These are phyloP conservation scores for Trachemys scripta DNA, from an alignment of 2,113 vertebrate species.

Conservation along the genomic window DNA sequence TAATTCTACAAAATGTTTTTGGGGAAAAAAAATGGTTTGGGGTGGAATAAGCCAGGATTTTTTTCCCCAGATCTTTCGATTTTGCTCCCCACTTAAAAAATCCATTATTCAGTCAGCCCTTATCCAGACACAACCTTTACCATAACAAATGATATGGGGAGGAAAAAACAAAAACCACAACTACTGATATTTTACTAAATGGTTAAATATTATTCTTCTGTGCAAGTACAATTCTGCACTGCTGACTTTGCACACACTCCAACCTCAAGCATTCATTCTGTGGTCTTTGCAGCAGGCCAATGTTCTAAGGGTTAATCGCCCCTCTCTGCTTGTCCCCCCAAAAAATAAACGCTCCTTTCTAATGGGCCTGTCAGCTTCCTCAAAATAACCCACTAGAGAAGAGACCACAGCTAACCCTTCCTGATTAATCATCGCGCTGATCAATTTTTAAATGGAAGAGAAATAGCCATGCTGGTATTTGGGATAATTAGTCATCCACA, in stretches of 20 bases:
- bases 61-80: no score
- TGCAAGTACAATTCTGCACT: background rate
- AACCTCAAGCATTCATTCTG: background rate
- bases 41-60: no score
- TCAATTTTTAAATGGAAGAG: background rate
- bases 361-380: background rate
- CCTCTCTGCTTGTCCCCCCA: background rate
- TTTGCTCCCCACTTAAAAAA: no score
- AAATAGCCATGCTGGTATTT: background rate
- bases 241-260: background rate
- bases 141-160: background rate
- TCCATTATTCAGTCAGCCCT: no score
- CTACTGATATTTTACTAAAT: background rate
- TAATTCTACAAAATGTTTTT: no score
- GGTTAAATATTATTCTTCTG: background rate
- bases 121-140: background rate
- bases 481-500: background rate
- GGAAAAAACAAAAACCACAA: background rate
- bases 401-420: background rate
- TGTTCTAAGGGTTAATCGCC: background rate
- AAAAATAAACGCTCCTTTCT: background rate
- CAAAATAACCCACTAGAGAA: background rate
- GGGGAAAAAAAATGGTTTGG: no score
- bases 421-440: accelerated
- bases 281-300: background rate